A percentile compares a stretch with the other conserved stretches of the same genome.
Conservation (phyloP, 2,888 invertebrate species). For the Spilarctia lutea region DNA sequence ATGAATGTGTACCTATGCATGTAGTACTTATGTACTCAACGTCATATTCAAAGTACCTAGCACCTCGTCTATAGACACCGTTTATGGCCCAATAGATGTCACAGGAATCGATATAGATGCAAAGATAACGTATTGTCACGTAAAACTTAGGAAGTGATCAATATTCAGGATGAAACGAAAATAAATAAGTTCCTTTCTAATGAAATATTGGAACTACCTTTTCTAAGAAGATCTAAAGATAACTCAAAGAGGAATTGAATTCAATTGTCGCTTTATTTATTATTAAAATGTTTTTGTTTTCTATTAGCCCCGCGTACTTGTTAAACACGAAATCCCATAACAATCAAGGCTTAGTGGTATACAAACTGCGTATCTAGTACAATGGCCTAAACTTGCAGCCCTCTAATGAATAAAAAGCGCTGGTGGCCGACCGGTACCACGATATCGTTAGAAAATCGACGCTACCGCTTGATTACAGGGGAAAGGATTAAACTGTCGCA, state of each 20-base stretch:
- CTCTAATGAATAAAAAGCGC: constrained; percentile 83
- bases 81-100: constrained; percentile 9
- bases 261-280: constrained; percentile 69
- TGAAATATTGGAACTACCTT: background rate
- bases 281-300: constrained; percentile 69
- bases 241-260: constrained; percentile 59
- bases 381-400: constrained; percentile 81
- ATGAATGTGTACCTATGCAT: background rate
- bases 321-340: constrained; percentile 77
- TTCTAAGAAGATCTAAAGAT: constrained; percentile 40
- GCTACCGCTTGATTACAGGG: constrained; percentile 47
- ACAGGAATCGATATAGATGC: constrained; percentile 13
- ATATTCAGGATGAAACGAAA: constrained; percentile 18
- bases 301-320: constrained; percentile 68
- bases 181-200: constrained; percentile 3
- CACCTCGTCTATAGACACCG: background rate
- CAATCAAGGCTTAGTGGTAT: constrained; percentile 79
- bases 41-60: background rate
- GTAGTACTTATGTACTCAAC: background rate
- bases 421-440: constrained; percentile 73
- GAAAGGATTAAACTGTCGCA: constrained; percentile 59
- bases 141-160: constrained; percentile 23
- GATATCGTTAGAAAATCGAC: constrained; percentile 47
- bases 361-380: constrained; percentile 80
- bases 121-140: constrained; percentile 20